Percentiles rank a stretch among this genome's conserved stretches.
Evolutionary conservation across 2,113 vertebrate species (phyloP).

Genomic region (Tonatia bakeri): DNA sequence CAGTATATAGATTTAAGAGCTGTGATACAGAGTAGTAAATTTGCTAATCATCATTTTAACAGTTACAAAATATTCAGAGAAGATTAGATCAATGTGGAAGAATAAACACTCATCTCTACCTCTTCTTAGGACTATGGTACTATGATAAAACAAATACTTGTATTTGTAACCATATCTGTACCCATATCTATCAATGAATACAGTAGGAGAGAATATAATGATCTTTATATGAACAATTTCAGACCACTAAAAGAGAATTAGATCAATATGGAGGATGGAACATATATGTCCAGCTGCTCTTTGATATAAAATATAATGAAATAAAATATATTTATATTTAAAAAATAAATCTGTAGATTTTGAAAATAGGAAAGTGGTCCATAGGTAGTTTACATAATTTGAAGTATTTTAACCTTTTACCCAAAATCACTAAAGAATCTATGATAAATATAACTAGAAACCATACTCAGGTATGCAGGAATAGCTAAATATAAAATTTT

Average conservation of each 20-base stretch:
- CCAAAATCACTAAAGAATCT: not conserved
- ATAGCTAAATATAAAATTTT: not conserved
- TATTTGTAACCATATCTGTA: not conserved
- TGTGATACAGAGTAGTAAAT: not conserved
- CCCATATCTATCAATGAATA: not conserved
- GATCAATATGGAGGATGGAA: not conserved
- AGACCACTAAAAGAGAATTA: not conserved
- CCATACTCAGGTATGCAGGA: not conserved
- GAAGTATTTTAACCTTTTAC: not conserved
- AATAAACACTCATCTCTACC: not conserved
- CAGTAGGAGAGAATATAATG: not conserved
- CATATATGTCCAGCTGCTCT: not conserved
- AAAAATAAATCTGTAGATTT: not conserved
- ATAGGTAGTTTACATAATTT: not conserved
- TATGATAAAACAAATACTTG: not conserved
- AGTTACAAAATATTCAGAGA: not conserved
- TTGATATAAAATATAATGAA: not conserved
- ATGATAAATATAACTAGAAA: not conserved
- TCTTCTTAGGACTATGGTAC: not conserved
- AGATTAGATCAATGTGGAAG: not conserved
- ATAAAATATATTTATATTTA: slow-evolving; percentile 11
- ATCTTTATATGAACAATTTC: not conserved
- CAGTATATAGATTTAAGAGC: not conserved
- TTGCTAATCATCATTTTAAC: not conserved
- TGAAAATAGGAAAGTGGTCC: not conserved